Base-by-base conservation (phyloP, 1,140 invertebrate species). In the Onthophagus taurus region DNA sequence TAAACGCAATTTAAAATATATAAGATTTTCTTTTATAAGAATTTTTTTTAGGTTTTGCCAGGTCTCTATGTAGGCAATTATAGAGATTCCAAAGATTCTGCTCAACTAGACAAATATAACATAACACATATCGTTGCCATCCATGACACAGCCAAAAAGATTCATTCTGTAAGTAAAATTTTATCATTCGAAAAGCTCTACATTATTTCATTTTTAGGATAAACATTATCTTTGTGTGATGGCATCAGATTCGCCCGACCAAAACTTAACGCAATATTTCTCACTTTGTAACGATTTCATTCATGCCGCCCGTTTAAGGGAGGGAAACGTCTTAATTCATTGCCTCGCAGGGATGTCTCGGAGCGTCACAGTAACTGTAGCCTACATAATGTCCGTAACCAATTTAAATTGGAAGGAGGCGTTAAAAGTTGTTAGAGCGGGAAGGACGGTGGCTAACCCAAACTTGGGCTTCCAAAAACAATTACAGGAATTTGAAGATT, bases 41-140 rank as follows among this genome's bases (percentile, higher is more conserved):
- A 21, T 18, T 51, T 29, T 11, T 63, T 67, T 2, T 64, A 91
- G 87, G 85, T 91, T 47, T 75, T 91, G 53, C 79, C 86, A 35
- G 87, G 87, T 46, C 75, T 90, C 12, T 90, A 88, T 63, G 79
- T 90, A 46, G 85, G 85, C 39, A 89, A 88, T 65, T 88, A 88
- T 65, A 73, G 90, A 54, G 92, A 97, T 70, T 91, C 91, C 12
- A 95, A 94, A 67, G 91, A 96, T 68, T 63, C 77, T 9, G 75
- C 82, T 52, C 90, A 96, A 65, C 70, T 96, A 52, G 80, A 86
- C 52, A 80, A 84, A 49, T 85, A 88, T 69, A 81, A 85, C 57
- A 97, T 97, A 47, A 93, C 90, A 12, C 92, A 97, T 65, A 96
- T 97, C 49, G 71, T 97, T 37, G 86, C 92, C 45, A 91, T 97